Evolutionary conservation across 2,797 vertebrate genomes (phyloP), one percentile per base, ranked within the genome.

Genomic region (Chaetophractus vellerosus): DNA sequence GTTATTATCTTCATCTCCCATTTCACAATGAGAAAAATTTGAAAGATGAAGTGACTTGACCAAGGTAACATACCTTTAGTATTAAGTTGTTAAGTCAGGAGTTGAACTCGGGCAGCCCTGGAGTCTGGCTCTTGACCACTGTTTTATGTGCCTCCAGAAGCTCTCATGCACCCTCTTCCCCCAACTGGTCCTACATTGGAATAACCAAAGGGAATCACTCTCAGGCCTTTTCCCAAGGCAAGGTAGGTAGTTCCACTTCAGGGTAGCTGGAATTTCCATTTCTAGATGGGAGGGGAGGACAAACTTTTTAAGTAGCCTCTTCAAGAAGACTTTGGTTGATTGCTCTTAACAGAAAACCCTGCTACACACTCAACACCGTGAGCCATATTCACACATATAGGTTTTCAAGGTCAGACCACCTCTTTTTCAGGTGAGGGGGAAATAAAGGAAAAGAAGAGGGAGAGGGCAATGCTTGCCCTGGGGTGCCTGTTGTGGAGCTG

Each of bases 161-260:
- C n/a, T 23, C 45, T 31, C 55, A 6, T 55, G 18, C 28, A 11
- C 10, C 8, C 9, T 61, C 52, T 28, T 3, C 59, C 57, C 59
- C 19, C 2, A 7, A 55, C 10, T 19, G 2, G 2, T 50, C 48
- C 50, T 6, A 1, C 36, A 16, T 26, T 2, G 6, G 2, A 69
- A 12, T 1, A 5, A 52, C 33, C 36, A 0, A 23, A 26, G 71
- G 57, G 33, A 38, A 12, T 9, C 48, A 8, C 41, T 26, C 41
- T 38, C 36, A 3, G 63, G 38, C 21, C 69, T 72, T 48, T 59
- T 45, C 36, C 66, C 24, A 8, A 16, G 14, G 21, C 14, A 31
- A 55, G 45, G 26, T 14, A 11, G 2, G 38, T 4, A 4, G 14
- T 9, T 18, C 18, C 55, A 55, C 55, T 55, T 55, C 55, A 55